Percentiles rank a stretch among this genome's conserved stretches.
Evolutionary conservation across 2,113 vertebrate species (phyloP).

Genomic region (Guaruba guarouba): DNA sequence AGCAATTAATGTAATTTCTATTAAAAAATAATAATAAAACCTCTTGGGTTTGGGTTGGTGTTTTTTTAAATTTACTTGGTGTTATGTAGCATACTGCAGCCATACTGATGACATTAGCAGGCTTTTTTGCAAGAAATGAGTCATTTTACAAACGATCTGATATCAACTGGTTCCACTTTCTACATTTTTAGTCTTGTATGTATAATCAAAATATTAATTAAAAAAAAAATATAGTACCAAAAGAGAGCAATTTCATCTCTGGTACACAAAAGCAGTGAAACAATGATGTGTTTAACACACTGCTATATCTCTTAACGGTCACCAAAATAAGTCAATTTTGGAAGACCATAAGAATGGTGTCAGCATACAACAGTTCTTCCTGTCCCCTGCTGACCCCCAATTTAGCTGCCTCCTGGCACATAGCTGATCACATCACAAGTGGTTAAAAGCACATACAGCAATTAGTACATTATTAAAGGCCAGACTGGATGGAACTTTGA

Average conservation of each 20-base stretch:
- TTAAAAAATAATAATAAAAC: neutral
- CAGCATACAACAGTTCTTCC: neutral
- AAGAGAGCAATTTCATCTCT: neutral
- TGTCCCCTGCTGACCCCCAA: neutral
- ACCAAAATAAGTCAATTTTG: neutral
- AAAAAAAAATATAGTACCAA: neutral
- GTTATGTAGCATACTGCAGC: neutral
- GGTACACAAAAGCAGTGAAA: neutral
- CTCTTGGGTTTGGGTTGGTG: fast-evolving
- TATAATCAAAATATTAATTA: neutral
- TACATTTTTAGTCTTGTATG: neutral
- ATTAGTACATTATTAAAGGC: neutral
- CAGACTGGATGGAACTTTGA: neutral
- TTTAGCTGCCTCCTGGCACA: neutral
- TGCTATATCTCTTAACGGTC: neutral
- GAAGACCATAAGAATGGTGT: fast-evolving
- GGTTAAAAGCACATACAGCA: neutral
- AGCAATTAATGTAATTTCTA: neutral
- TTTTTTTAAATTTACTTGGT: neutral
- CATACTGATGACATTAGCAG: neutral
- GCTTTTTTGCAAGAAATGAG: neutral
- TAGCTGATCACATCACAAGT: neutral
- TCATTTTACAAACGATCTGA: neutral
- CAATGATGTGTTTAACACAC: neutral
- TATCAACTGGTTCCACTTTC: neutral